Base-by-base conservation (phyloP, 2,888 invertebrate genomes). In the Aproaerema taeniolella region DNA sequence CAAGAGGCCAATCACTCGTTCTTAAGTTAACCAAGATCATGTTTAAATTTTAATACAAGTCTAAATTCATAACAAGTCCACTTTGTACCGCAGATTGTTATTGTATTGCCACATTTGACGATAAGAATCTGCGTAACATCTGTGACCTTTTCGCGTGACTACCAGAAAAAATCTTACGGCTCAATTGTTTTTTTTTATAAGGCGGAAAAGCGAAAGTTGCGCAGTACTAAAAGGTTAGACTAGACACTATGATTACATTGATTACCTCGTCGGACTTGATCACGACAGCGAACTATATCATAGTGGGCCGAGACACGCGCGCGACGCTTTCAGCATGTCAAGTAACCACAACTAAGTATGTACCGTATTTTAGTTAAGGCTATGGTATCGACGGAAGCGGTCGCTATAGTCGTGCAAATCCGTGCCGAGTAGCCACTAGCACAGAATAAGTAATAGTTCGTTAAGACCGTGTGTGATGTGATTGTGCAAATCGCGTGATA, bases 331-430 rank as follows among this genome's bases (percentile, higher is more conserved):
- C 49, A 43, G 50, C 47, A 50, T 61, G 56, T 57, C 55, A 65
- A 53, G 53, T 17, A 39, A 26, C n/a, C n/a, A n/a, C n/a, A n/a
- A n/a, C n/a, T n/a, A n/a, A n/a, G n/a, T 24, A 31, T 39, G 43
- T 28, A 49, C 47, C 40, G 41, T 45, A 54, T 52, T 60, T 71
- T 68, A 79, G 80, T 80, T 64, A 70, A 64, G 60, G 66, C 61
- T 64, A 61, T 61, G 66, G 58, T 67, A 70, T 71, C 71, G 73
- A 56, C 66, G 73, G 74, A 68, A 71, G 69, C 74, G 76, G 77
- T 64, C 38, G 40, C 58, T 52, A 42, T 58, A 58, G 56, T 50
- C 48, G 61, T 58, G 55, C 53, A 45, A 50, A 58, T 58, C 55
- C 47, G 50, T 62, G 53, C 50, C 33, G 24, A 38, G 41, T 35